These are phyloP conservation scores for Sebastes diploproa DNA, from an alignment of 2,797 vertebrate species.

Conservation along the genomic window DNA sequence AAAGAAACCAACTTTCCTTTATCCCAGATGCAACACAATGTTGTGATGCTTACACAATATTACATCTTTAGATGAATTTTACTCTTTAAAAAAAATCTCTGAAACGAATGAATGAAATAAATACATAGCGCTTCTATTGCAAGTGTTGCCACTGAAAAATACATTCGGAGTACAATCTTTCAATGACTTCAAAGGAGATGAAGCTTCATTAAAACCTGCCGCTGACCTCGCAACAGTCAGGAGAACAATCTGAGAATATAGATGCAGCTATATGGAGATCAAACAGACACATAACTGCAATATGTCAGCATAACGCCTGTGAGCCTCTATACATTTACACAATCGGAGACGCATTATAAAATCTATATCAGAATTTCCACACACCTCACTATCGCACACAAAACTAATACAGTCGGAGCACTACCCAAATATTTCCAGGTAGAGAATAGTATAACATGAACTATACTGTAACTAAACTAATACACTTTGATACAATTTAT, in stretches of 20 bases:
- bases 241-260: slow-evolving; percentile 6
- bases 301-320: background rate
- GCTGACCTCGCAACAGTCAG: slow-evolving; percentile 11
- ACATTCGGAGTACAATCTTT: slow-evolving; percentile 49
- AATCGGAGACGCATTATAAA: background rate
- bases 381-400: slow-evolving; percentile 33
- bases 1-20: background rate
- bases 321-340: slow-evolving; percentile 6
- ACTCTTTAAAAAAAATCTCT: slow-evolving; percentile 15
- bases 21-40: slow-evolving; percentile 14
- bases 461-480: slow-evolving; percentile 31
- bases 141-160: slow-evolving; percentile 32
- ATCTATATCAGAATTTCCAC: background rate
- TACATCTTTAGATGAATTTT: background rate
- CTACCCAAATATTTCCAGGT: background rate
- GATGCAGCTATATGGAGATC: background rate
- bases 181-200: background rate
- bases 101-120: slow-evolving; percentile 21
- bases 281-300: slow-evolving; percentile 5
- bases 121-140: slow-evolving; percentile 30
- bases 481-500: slow-evolving; percentile 7
- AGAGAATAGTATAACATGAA: slow-evolving; percentile 12
- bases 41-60: background rate
- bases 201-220: slow-evolving; percentile 24
- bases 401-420: slow-evolving; percentile 25